These are phyloP conservation scores for Acipenser oxyrinchus DNA, from an alignment of 2,797 vertebrate genomes.

Conservation along the genomic window DNA sequence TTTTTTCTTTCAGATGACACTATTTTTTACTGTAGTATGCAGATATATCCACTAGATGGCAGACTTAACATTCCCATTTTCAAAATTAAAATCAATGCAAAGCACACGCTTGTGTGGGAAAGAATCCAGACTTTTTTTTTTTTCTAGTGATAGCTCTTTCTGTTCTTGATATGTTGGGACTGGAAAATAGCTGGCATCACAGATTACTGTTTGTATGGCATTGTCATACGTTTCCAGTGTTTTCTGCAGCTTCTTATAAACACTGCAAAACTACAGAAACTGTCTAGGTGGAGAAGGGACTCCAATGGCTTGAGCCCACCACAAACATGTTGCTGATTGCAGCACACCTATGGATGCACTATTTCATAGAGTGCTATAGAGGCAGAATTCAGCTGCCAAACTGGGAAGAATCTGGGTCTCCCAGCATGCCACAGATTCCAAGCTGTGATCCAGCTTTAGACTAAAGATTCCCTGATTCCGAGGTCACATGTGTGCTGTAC, in stretches of 20 bases:
- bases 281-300: slow-evolving; percentile 4
- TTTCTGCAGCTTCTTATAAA: not conserved
- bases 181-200: not conserved
- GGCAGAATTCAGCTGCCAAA: no score
- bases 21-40: no score
- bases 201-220: slow-evolving; percentile 4
- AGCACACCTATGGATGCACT: not conserved
- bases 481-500: no score
- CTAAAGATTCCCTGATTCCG: no score
- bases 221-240: slow-evolving; percentile 5
- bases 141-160: not conserved
- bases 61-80: not conserved
- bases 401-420: no score
- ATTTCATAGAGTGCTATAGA: no score
- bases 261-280: slow-evolving; percentile 1
- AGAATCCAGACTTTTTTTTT: not conserved
- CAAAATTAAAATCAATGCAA: not conserved
- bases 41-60: slow-evolving; percentile 1
- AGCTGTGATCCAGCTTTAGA: no score
- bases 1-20: no score
- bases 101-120: not conserved
- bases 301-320: not conserved
- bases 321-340: not conserved
- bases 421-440: no score
- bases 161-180: not conserved